Evolutionary conservation across 2,113 vertebrate species (phyloP), one percentile per base, ranked within the genome.

Genomic region (Trogon surrucura): DNA sequence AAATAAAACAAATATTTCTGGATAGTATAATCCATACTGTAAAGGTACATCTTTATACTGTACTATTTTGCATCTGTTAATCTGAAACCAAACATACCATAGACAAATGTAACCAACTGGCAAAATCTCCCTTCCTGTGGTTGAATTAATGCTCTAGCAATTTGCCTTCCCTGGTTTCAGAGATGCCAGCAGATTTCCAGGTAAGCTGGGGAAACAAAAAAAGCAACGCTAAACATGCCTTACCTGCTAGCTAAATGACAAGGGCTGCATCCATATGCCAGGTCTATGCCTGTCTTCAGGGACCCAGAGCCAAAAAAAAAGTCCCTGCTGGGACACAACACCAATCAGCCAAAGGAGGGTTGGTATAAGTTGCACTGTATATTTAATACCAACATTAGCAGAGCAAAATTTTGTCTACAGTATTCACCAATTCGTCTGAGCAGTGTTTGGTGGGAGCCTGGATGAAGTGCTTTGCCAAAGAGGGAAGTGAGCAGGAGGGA

Each of bases 1-100:
- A 91, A 85, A 85, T 89, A 69, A 84, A 57, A 32, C 25, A 90
- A 73, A 92, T 19, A 60, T 45, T 93, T 93, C 60, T 80, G 69
- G 32, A 56, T 34, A 71, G 32, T 34, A 36, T 16, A 84, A 27
- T 53, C n/a, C 19, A 4, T n/a, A 60, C 13, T 66, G 47, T 80
- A 83, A 96, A 80, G 75, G 23, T 29, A 86, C 32, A 30, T 47
- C 60, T 85, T 83, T 78, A 56, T 51, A 58, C 51, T 86, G 47
- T 58, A 44, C 29, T 53, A 7, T 45, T 23, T 82, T 81, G 34
- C 21, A 47, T 95, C 50, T 82, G 38, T 56, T 89, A 51, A 70
- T 93, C 60, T 70, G 45, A 62, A 92, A 85, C 65, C 11, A 2
- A 45, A 69, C 65, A 41, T 34, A 64, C 48, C 45, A 50, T 75